Evolutionary conservation across 2,113 vertebrate genomes (phyloP).

Genomic region (Ailuropoda melanoleuca): DNA sequence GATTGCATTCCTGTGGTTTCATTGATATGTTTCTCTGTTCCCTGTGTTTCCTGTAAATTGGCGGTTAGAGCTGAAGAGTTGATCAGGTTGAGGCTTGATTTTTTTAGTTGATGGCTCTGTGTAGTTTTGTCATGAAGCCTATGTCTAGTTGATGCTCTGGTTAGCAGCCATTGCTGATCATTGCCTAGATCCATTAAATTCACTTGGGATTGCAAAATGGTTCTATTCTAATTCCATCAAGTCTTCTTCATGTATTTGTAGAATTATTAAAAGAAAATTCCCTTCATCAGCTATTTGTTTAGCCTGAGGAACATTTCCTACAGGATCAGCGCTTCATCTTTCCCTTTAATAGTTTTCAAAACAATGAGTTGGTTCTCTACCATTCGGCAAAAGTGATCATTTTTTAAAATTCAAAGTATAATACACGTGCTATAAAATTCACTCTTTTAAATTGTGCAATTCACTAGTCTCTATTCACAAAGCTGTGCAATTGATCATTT

Average conservation of each 20-base stretch:
- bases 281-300: background rate
- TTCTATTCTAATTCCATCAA: conserved; percentile 39
- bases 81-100: background rate
- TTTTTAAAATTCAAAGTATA: conserved; percentile 21
- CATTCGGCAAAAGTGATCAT: conserved; percentile 18
- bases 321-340: background rate
- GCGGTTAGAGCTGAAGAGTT: background rate
- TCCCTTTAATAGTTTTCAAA: conserved; percentile 50
- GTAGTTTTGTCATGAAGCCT: background rate
- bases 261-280: conserved; percentile 25
- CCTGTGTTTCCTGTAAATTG: conserved; percentile 41
- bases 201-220: conserved; percentile 35
- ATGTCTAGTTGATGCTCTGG: background rate
- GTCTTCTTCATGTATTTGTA: background rate
- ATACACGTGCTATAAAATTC: conserved; percentile 40
- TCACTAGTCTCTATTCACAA: conserved; percentile 7
- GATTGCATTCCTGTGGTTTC: background rate
- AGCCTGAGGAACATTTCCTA: conserved; percentile 3
- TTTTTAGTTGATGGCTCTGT: background rate
- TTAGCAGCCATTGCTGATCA: background rate
- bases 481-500: conserved; percentile 20
- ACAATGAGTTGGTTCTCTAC: conserved; percentile 26
- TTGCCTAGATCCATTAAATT: conserved; percentile 42
- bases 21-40: conserved; percentile 4
- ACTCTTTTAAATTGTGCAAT: background rate